Conservation (phyloP, 1,140 invertebrate species). For the Argopecten irradians region DNA sequence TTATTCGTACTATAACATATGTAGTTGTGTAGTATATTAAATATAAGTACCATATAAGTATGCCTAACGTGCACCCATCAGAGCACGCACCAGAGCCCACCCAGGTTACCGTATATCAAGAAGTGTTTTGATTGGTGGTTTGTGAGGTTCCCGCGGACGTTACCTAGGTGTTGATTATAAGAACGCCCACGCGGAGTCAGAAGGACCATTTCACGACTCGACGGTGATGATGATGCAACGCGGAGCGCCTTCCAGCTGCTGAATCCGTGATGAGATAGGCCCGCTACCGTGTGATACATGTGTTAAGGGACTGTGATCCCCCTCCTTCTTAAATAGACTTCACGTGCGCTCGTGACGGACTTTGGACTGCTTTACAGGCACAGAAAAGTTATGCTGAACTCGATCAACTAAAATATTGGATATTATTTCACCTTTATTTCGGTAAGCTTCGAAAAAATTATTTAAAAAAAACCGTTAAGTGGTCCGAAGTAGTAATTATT, state of each 20-base stretch:
- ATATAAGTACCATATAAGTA: too few relatives aligned
- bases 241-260: neutral
- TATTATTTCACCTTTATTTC: neutral
- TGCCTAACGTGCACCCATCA: too few relatives aligned
- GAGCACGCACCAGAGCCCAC: too few relatives aligned
- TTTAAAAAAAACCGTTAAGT: too few relatives aligned
- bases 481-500: too few relatives aligned
- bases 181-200: neutral
- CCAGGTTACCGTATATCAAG: neutral
- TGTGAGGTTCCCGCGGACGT: neutral
- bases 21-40: too few relatives aligned
- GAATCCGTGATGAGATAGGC: slow-evolving; percentile 11
- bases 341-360: neutral
- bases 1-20: too few relatives aligned
- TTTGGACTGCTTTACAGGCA: neutral
- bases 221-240: slow-evolving; percentile 11
- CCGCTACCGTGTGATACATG: neutral
- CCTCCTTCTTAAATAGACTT: neutral
- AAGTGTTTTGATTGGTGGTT: neutral
- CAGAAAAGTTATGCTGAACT: neutral
- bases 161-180: neutral
- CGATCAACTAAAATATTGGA: neutral
- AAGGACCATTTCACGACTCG: slow-evolving; percentile 9
- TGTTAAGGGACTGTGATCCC: neutral
- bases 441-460: neutral